phyloP scores from a whole-genome alignment of 1,140 invertebrate genomes.

The Trypoxylus dichotomus region DNA sequence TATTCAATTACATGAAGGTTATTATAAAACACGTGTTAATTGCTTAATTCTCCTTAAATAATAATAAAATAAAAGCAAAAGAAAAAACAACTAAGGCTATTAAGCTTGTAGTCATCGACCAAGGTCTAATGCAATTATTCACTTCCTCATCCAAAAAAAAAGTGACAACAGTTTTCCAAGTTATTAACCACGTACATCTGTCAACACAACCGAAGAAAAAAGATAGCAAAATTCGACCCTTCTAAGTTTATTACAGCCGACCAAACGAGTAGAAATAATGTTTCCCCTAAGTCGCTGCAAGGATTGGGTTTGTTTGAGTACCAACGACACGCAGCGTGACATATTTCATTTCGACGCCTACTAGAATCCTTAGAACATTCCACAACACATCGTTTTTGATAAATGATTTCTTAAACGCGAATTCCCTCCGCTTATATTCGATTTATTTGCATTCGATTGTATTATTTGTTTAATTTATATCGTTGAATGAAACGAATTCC shows the following conservation, averaged over 20 bases:
- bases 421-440: too few species aligned
- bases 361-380: neutral
- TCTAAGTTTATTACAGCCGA: neutral
- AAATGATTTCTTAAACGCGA: neutral
- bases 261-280: neutral
- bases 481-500: too few species aligned
- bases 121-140: conserved; percentile 1
- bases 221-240: neutral
- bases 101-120: neutral
- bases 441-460: too few species aligned
- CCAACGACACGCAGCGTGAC: neutral
- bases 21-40: neutral
- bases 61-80: neutral
- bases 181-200: conserved; percentile 42
- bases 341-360: conserved; percentile 10
- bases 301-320: neutral
- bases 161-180: conserved; percentile 49
- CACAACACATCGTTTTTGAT: neutral
- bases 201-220: conserved; percentile 24
- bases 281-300: neutral
- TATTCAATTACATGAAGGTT: too few species aligned
- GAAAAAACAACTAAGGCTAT: too few species aligned
- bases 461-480: too few species aligned
- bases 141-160: conserved; percentile 32
- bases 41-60: neutral